Base-by-base conservation (phyloP, 2,888 invertebrate genomes). In the Ochlodes sylvanus region DNA sequence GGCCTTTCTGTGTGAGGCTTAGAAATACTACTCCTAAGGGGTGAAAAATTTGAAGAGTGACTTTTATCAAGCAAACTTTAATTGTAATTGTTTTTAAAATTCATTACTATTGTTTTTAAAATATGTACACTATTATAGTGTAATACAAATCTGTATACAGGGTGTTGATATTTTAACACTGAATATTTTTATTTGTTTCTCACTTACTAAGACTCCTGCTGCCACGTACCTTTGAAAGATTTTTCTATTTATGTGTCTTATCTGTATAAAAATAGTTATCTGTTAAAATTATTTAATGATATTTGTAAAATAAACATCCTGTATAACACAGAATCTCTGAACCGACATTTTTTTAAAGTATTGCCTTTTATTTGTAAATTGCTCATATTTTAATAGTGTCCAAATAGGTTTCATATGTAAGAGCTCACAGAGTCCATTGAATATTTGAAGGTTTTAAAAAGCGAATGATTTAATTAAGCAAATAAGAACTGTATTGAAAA, bases 261-360 rank as follows among this genome's bases (percentile, higher is more conserved):
- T 27, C 27, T 27, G 5, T 27, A 12, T 38, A 12, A 38, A 38
- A 38, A 38, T 38, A 12, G 38, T 12, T 12, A 9, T 38, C 9
- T 38, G 12, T 2, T 38, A 10, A 38, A 38, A 56, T 15, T 14
- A 41, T 57, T 38, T 38, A 19, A 12, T 57, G 12, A 27, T 60
- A 42, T 42, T 27, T 60, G 21, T 60, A 7, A 15, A 27, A 9
- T 19, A 41, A 57, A 57, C 57, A 65, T 7, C 50, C 38, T 65
- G 57, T 64, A 32, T 27, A 27, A 55, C 5, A 19, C 55, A 17
- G 64, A 65, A 65, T 65, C 57, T 65, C 64, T 57, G 27, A 50
- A 50, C 9, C 27, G 58, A 50, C 41, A 7, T 65, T 3, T 56
- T 10, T 56, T 63, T 56, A 15, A 34, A 19, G 4, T 50, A 41